Percentiles rank a stretch among this genome's conserved stretches.
Conservation (phyloP, 2,888 invertebrate genomes). For the Trilocha varians region DNA sequence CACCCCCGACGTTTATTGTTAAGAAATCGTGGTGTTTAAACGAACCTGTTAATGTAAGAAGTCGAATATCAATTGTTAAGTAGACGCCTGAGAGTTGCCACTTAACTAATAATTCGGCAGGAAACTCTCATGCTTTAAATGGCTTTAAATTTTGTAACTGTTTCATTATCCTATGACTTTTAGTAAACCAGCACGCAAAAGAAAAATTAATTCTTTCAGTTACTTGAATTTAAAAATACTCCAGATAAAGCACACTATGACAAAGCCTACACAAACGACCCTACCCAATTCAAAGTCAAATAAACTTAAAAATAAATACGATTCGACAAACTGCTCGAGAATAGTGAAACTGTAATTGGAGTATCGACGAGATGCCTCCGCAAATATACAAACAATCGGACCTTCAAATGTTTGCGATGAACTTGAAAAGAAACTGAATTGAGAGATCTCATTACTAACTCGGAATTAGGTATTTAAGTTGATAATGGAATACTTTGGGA, state of each 20-base stretch:
- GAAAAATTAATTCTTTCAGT: no score
- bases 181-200: no score
- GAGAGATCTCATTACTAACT: background rate
- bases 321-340: background rate
- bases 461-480: background rate
- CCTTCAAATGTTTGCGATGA: background rate
- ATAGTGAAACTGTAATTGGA: background rate
- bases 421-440: background rate
- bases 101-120: constrained; percentile 1
- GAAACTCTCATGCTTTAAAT: background rate
- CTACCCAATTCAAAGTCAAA: no score
- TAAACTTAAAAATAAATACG: background rate
- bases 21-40: constrained; percentile 1
- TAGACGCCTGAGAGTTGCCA: constrained; percentile 3
- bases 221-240: no score
- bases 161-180: no score
- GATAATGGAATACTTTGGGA: background rate
- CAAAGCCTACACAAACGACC: no score
- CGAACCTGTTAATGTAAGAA: background rate
- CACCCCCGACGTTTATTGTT: background rate
- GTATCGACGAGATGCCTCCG: background rate
- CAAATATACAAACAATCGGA: background rate
- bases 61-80: constrained; percentile 7
- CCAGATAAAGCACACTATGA: no score
- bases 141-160: no score